These are phyloP conservation scores for Gymnoscopelus braueri DNA, from an alignment of 2,797 vertebrate genomes.

Conservation along the genomic window DNA sequence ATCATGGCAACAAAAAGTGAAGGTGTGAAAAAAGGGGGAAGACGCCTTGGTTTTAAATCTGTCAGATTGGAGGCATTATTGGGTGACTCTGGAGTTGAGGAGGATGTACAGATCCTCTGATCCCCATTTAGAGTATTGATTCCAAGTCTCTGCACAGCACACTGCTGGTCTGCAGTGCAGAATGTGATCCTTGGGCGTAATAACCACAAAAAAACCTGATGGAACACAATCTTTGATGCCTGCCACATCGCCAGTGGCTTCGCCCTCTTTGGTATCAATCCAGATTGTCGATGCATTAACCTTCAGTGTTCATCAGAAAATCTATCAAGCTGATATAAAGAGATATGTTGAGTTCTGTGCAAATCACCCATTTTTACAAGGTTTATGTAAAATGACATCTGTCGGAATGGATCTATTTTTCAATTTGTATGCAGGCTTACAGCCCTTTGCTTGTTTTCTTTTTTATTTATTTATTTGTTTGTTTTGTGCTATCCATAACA, in stretches of 20 bases:
- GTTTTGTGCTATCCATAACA: conserved; percentile 2
- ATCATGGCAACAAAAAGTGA: conserved; percentile 59
- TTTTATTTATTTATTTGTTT: conserved; percentile 17
- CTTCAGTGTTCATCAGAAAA: conserved; percentile 51
- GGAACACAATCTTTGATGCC: conserved; percentile 53
- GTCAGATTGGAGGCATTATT: conserved; percentile 31
- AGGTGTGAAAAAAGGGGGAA: conserved; percentile 51
- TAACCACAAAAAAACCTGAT: conserved; percentile 59
- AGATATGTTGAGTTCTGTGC: conserved; percentile 41
- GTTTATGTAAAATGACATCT: conserved; percentile 23
- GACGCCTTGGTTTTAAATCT: conserved; percentile 36
- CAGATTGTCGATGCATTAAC: conserved; percentile 54
- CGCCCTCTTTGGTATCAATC: conserved; percentile 47
- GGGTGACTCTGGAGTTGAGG: conserved; percentile 45
- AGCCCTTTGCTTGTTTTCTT: conserved; percentile 6
- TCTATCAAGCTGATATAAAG: conserved; percentile 49
- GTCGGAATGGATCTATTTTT: no score
- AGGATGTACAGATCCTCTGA: conserved; percentile 63
- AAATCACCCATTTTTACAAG: conserved; percentile 19
- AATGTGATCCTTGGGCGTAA: conserved; percentile 65
- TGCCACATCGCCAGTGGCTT: conserved; percentile 53
- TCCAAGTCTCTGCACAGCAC: conserved; percentile 54
- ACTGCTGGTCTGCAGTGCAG: conserved; percentile 66
- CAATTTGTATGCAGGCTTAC: not conserved
- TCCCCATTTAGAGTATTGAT: conserved; percentile 79